These are phyloP conservation scores for Amphiduros pacificus DNA, from an alignment of 2,888 invertebrate genomes.

Conservation along the genomic window DNA sequence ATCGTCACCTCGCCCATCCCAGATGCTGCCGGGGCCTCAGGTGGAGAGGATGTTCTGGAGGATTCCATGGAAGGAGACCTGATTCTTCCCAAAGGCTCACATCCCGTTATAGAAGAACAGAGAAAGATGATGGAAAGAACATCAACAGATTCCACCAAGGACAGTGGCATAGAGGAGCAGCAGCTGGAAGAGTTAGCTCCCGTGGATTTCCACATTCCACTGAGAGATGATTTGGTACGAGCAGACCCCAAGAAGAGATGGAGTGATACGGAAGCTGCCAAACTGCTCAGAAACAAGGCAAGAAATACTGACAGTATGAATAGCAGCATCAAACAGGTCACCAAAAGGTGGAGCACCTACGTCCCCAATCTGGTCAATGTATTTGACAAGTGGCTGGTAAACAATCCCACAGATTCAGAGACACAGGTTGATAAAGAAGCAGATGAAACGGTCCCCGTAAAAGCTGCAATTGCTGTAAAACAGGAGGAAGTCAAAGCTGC, in stretches of 20 bases:
- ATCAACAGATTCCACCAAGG: constrained; percentile 6
- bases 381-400: constrained; percentile 29
- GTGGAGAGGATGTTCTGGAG: too few species aligned
- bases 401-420: too few species aligned
- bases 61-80: too few species aligned
- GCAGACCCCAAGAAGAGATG: constrained; percentile 12
- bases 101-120: too few species aligned
- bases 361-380: constrained; percentile 26
- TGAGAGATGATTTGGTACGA: constrained; percentile 1
- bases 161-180: constrained; percentile 15
- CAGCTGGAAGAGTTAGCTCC: constrained; percentile 6
- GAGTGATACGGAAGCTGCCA: constrained; percentile 8
- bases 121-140: neutral
- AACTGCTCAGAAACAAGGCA: neutral
- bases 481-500: too few species aligned
- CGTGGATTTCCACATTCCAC: constrained; percentile 3
- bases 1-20: too few species aligned
- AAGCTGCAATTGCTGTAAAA: too few species aligned
- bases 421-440: too few species aligned
- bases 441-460: too few species aligned
- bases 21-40: neutral
- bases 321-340: neutral
- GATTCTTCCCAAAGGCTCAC: too few species aligned
- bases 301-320: neutral
- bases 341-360: constrained; percentile 27